A percentile compares a stretch with the other conserved stretches of the same genome.
Conservation (phyloP, 2,797 vertebrate genomes). For the Sebastiscus tertius region DNA sequence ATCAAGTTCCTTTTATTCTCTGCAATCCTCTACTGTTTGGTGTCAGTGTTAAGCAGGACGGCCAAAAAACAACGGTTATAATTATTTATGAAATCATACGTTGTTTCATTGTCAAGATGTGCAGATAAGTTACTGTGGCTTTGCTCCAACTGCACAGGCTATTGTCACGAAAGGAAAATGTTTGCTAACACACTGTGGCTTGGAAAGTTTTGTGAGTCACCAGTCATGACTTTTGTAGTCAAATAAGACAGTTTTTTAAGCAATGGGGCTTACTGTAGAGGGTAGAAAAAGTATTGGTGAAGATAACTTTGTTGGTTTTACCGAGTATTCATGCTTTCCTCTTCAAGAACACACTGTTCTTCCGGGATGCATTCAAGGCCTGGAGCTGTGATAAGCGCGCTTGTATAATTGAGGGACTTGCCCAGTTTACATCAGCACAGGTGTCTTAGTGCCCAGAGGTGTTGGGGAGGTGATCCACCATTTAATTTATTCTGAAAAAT, state of each 20-base stretch:
- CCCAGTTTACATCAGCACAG: background rate
- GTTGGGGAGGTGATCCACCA: background rate
- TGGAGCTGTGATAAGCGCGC: slow-evolving; percentile 32
- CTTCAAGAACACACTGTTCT: slow-evolving; percentile 30
- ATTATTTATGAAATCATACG: slow-evolving; percentile 51
- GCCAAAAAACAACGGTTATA: slow-evolving; percentile 29
- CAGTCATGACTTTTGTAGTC: slow-evolving; percentile 20
- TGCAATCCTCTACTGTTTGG: slow-evolving; percentile 19
- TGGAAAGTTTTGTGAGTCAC: slow-evolving; percentile 51
- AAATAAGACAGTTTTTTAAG: slow-evolving; percentile 8
- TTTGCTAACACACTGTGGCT: slow-evolving; percentile 29
- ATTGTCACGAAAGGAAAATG: slow-evolving; percentile 46
- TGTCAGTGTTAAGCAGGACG: slow-evolving; percentile 20
- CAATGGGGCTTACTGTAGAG: background rate
- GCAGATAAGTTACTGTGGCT: slow-evolving; percentile 41
- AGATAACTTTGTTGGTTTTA: slow-evolving; percentile 36
- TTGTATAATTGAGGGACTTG: background rate
- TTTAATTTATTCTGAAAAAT: background rate
- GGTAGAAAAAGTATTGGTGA: background rate
- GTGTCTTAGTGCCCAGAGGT: background rate
- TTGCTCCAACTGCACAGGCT: slow-evolving; percentile 6
- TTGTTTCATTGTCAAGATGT: slow-evolving; percentile 52
- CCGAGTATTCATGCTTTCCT: slow-evolving; percentile 15
- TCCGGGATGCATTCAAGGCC: slow-evolving; percentile 9
- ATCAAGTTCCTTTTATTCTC: slow-evolving; percentile 44